A percentile compares a stretch with the other conserved stretches of the same genome.
phyloP scores from a whole-genome alignment of 2,888 invertebrate genomes.

The Drosophila seclusa region DNA sequence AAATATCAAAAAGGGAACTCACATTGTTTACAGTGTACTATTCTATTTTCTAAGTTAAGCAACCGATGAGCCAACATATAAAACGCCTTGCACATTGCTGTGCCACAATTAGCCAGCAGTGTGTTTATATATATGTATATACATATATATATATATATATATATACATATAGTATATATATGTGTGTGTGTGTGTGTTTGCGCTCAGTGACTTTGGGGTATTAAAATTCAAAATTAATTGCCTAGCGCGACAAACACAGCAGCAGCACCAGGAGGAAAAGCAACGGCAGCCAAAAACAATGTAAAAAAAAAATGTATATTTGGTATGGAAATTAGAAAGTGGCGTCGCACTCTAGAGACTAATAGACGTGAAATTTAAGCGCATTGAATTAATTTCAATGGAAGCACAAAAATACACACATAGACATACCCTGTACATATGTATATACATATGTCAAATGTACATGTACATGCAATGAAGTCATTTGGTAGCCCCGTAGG shows the following conservation, averaged over 20 bases:
- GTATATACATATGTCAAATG: constrained; percentile 1
- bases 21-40: neutral
- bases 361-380: constrained; percentile 81
- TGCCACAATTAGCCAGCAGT: constrained; percentile 54
- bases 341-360: constrained; percentile 68
- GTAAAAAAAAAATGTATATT: constrained; percentile 20
- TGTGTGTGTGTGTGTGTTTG: constrained; percentile 14
- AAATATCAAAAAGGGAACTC: no score
- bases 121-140: neutral
- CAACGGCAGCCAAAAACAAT: constrained; percentile 22
- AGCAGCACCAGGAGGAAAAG: constrained; percentile 28
- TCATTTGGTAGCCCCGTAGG: constrained; percentile 48
- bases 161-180: constrained; percentile 2
- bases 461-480: constrained; percentile 50
- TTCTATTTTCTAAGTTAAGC: neutral
- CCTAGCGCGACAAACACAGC: constrained; percentile 55
- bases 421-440: constrained; percentile 11
- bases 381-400: constrained; percentile 76
- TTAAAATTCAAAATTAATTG: constrained; percentile 81
- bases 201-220: constrained; percentile 70
- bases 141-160: neutral
- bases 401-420: constrained; percentile 16
- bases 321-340: constrained; percentile 72
- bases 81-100: constrained; percentile 41
- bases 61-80: constrained; percentile 24